phyloP scores from a whole-genome alignment of 2,888 invertebrate species.

The Maniola hyperantus region DNA sequence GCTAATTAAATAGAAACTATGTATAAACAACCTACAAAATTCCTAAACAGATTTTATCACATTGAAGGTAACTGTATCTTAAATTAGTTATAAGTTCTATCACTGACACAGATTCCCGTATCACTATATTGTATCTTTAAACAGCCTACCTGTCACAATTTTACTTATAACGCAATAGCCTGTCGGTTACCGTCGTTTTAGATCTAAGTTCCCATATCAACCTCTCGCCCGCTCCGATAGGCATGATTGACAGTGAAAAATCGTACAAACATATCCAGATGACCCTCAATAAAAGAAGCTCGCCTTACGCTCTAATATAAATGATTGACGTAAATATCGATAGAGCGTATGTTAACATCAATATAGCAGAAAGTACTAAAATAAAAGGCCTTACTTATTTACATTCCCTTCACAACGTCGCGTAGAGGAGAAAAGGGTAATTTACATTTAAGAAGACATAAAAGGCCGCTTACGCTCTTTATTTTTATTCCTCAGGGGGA shows the following conservation, averaged over 20 bases:
- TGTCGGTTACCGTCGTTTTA: slow-evolving; percentile 8
- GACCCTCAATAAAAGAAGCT: slow-evolving; percentile 19
- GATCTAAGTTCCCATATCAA: slow-evolving; percentile 15
- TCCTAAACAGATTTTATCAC: background rate
- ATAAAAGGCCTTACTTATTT: background rate
- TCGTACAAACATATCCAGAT: slow-evolving; percentile 19
- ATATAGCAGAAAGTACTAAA: background rate
- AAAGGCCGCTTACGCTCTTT: slow-evolving; percentile 37
- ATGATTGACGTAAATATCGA: slow-evolving; percentile 23
- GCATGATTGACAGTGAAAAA: slow-evolving; percentile 24
- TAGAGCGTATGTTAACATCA: slow-evolving; percentile 10
- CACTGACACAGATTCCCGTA: slow-evolving; percentile 1
- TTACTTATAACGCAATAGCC: slow-evolving; percentile 1
- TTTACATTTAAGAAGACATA: slow-evolving; percentile 36
- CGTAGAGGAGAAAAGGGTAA: slow-evolving; percentile 20
- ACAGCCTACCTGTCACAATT: background rate
- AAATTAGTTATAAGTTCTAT: slow-evolving; percentile 3
- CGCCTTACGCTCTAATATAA: slow-evolving; percentile 19
- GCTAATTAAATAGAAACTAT: background rate
- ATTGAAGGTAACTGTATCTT: background rate
- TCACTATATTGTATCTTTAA: background rate
- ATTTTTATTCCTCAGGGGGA: slow-evolving; percentile 52
- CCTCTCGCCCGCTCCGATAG: background rate
- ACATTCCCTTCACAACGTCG: slow-evolving; percentile 8
- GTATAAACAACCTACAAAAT: background rate